These are phyloP conservation scores for Neoarius graeffei DNA, from an alignment of 2,113 vertebrate genomes.

Conservation along the genomic window DNA sequence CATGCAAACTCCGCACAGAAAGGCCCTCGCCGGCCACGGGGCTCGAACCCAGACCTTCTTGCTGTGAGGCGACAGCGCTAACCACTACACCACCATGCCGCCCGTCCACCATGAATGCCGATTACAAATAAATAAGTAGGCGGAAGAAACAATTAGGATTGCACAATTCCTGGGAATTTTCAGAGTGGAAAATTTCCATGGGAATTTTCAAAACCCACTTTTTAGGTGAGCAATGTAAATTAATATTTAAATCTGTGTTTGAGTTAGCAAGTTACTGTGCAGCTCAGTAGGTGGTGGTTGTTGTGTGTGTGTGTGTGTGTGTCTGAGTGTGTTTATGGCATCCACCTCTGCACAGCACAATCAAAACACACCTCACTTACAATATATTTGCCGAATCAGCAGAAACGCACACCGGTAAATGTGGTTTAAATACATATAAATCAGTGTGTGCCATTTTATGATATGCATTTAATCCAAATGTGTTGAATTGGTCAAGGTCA, in stretches of 20 bases:
- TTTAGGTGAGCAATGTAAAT: background rate
- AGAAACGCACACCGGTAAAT: background rate
- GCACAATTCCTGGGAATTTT: no score
- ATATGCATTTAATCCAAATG: background rate
- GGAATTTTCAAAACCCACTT: no score
- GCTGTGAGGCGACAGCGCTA: no score
- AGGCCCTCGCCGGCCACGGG: no score
- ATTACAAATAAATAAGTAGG: no score
- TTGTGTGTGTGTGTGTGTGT: background rate
- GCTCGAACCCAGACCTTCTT: no score
- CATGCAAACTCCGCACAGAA: no score
- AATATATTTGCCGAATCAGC: background rate
- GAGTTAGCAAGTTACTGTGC: slow-evolving; percentile 27
- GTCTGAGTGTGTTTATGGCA: background rate
- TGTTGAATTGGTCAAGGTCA: slow-evolving; percentile 15
- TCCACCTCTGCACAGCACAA: slow-evolving; percentile 8
- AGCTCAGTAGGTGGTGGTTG: background rate
- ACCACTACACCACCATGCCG: no score
- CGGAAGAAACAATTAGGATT: no score
- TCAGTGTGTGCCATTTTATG: no score
- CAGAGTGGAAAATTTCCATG: no score
- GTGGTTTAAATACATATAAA: background rate
- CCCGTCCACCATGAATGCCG: no score
- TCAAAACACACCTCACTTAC: background rate
- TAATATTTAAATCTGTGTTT: background rate